Conservation (phyloP, 2,888 invertebrate species). For the Germaria angustata region DNA sequence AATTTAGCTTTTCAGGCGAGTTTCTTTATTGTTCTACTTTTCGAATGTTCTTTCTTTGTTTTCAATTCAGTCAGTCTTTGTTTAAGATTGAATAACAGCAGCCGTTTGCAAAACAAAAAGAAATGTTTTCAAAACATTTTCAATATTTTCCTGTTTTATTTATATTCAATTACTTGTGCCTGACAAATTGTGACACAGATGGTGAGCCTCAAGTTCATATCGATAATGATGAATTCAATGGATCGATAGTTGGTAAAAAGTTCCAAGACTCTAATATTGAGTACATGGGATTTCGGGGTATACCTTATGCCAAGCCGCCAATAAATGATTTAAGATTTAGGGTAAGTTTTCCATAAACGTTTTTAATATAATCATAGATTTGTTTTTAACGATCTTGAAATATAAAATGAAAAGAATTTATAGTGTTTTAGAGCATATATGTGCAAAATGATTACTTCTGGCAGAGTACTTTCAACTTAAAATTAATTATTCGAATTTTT, state of each 20-base stretch:
- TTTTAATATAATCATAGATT: no score
- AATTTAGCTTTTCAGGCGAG: background rate
- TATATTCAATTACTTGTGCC: background rate
- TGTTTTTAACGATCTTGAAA: no score
- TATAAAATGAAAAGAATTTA: no score
- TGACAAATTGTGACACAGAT: background rate
- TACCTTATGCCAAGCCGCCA: slow-evolving; percentile 78
- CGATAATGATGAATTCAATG: slow-evolving; percentile 51
- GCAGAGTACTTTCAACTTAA: no score
- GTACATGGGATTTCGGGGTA: slow-evolving; percentile 70
- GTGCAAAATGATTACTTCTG: no score
- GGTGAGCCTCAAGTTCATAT: slow-evolving; percentile 24
- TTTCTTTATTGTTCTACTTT: background rate
- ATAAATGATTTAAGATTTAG: slow-evolving; percentile 73
- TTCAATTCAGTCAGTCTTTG: background rate
- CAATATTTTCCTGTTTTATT: background rate
- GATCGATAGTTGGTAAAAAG: slow-evolving; percentile 32
- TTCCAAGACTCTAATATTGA: slow-evolving; percentile 51
- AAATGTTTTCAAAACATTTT: background rate
- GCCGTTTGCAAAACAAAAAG: no score
- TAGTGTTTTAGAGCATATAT: no score
- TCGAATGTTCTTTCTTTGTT: background rate
- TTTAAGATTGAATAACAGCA: background rate
- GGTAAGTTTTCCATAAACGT: slow-evolving; percentile 56
- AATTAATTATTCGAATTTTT: no score